A percentile compares a stretch with the other conserved stretches of the same genome.
Evolutionary conservation across 2,797 vertebrate genomes (phyloP).

Genomic region (Lindbergichthys nudifrons): DNA sequence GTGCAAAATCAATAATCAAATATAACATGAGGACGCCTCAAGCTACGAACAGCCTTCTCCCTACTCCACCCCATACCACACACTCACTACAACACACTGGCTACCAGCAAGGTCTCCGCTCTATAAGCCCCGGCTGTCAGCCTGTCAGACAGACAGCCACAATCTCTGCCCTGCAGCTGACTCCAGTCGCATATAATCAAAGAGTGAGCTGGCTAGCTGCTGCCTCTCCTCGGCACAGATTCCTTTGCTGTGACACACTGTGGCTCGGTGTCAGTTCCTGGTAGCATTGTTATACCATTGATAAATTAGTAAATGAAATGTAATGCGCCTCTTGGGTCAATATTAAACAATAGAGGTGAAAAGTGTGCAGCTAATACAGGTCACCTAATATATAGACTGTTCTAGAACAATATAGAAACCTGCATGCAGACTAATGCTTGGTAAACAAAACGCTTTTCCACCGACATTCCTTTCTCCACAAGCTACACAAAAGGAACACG

Average conservation of each 20-base stretch:
- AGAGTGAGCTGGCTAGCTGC: conserved; percentile 60
- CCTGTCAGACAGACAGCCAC: conserved; percentile 63
- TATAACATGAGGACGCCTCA: conserved; percentile 55
- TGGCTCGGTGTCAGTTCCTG: conserved; percentile 35
- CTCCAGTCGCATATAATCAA: conserved; percentile 67
- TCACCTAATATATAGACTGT: conserved; percentile 46
- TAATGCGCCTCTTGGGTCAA: conserved; percentile 12
- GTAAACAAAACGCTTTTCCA: conserved; percentile 57
- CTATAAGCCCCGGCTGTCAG: conserved; percentile 73
- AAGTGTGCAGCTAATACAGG: conserved; percentile 51
- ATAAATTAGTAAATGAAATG: conserved; percentile 32
- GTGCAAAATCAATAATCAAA: conserved; percentile 63
- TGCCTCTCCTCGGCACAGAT: conserved; percentile 58
- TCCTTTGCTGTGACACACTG: conserved; percentile 69
- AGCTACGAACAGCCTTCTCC: conserved; percentile 45
- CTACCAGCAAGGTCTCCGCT: conserved; percentile 57
- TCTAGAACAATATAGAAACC: conserved; percentile 30
- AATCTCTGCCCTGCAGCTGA: conserved; percentile 81
- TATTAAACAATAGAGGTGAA: conserved; percentile 22
- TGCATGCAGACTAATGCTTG: conserved; percentile 11
- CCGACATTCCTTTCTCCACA: conserved; percentile 55
- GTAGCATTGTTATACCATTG: conserved; percentile 15
- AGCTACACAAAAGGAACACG: conserved; percentile 53
- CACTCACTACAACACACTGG: background rate
- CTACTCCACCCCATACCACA: conserved; percentile 58